Conservation (phyloP, 2,797 vertebrate species). For the Novumbra hubbsi region DNA sequence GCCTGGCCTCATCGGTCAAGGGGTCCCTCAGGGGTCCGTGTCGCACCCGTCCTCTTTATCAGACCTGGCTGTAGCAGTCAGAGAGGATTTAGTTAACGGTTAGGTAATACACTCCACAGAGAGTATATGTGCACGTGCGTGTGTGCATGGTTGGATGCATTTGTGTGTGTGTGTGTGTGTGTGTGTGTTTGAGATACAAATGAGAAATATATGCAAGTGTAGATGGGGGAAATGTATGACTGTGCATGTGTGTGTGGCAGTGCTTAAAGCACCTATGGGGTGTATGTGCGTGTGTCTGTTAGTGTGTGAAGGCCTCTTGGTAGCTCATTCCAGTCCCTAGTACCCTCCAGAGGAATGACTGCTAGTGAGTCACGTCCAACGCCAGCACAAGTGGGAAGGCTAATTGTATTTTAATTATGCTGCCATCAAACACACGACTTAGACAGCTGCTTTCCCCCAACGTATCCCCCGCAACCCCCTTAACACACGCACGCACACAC, state of each 20-base stretch:
- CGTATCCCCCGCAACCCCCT: neutral
- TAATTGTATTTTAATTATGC: slow-evolving; percentile 69
- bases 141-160: slow-evolving; percentile 16
- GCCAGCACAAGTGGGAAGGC: slow-evolving; percentile 47
- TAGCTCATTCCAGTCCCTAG: slow-evolving; percentile 10
- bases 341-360: slow-evolving; percentile 26
- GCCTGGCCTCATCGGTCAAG: slow-evolving; percentile 25
- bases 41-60: slow-evolving; percentile 58
- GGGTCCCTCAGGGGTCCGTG: slow-evolving; percentile 36
- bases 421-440: slow-evolving; percentile 51
- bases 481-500: slow-evolving; percentile 25
- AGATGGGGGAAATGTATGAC: slow-evolving; percentile 15
- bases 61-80: slow-evolving; percentile 51
- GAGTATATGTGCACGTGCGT: neutral
- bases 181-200: slow-evolving; percentile 2
- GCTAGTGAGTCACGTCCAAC: slow-evolving; percentile 21
- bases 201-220: slow-evolving; percentile 21
- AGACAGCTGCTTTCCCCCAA: slow-evolving; percentile 36
- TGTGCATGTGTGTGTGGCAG: slow-evolving; percentile 24
- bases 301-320: slow-evolving; percentile 15
- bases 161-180: slow-evolving; percentile 13
- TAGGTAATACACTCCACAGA: slow-evolving; percentile 33
- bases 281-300: slow-evolving; percentile 30
- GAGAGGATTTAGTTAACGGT: slow-evolving; percentile 44
- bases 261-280: neutral